A percentile compares a stretch with the other conserved stretches of the same genome.
phyloP scores from a whole-genome alignment of 2,888 invertebrate species.

The Deilephila elpenor region DNA sequence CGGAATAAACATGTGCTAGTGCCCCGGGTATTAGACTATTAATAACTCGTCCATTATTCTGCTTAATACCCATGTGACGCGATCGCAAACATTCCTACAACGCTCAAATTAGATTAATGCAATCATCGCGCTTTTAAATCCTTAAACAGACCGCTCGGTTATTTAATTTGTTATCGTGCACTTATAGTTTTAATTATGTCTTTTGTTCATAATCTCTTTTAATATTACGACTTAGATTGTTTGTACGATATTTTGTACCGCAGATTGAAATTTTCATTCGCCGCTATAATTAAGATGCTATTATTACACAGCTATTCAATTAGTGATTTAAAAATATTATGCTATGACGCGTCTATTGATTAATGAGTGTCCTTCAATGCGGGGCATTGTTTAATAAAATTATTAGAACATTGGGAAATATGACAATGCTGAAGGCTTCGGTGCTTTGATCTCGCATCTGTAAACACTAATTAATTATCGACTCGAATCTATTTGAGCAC shows the following conservation, averaged over 20 bases:
- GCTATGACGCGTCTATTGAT: too few species aligned
- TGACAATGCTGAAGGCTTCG: too few species aligned
- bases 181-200: not conserved
- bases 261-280: not conserved
- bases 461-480: too few species aligned
- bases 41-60: constrained; percentile 72
- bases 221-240: not conserved
- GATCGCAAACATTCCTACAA: constrained; percentile 63
- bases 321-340: too few species aligned
- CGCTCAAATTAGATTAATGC: constrained; percentile 52
- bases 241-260: not conserved
- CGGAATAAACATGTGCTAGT: constrained; percentile 72
- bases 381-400: too few species aligned
- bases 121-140: constrained; percentile 20
- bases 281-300: not conserved
- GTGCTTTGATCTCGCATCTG: too few species aligned
- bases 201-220: not conserved
- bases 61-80: constrained; percentile 67
- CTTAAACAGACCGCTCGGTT: constrained; percentile 7
- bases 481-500: too few species aligned
- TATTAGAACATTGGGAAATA: too few species aligned
- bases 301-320: not conserved
- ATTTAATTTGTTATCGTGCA: not conserved
- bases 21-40: constrained; percentile 70
- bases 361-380: too few species aligned